phyloP scores from a whole-genome alignment of 2,888 invertebrate species.

The Eucriotettix oculatus region DNA sequence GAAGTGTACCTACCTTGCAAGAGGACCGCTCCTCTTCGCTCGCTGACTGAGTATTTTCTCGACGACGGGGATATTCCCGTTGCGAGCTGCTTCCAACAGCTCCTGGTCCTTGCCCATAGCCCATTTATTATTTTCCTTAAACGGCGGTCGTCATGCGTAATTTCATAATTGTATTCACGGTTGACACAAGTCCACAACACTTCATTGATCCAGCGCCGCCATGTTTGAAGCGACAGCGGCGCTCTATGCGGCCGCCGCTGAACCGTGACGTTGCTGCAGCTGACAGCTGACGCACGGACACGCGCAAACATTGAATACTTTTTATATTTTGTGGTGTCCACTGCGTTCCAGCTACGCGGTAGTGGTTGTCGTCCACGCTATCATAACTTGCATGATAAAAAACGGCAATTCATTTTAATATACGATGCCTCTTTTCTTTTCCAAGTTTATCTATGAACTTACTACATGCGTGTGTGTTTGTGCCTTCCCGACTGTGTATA shows the following conservation, averaged over 20 bases:
- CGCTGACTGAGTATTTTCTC: slow-evolving; percentile 81
- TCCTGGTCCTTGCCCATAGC: slow-evolving; percentile 93
- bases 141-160: slow-evolving; percentile 17
- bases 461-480: no score
- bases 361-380: no score
- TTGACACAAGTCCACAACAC: slow-evolving; percentile 39
- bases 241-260: background rate
- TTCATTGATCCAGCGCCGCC: slow-evolving; percentile 64
- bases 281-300: background rate
- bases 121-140: slow-evolving; percentile 26
- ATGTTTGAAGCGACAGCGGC: slow-evolving; percentile 32
- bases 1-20: slow-evolving; percentile 57
- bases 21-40: slow-evolving; percentile 82
- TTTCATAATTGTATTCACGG: slow-evolving; percentile 23
- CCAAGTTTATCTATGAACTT: no score
- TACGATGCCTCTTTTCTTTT: no score
- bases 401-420: no score
- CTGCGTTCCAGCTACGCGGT: no score
- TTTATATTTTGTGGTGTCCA: no score
- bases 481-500: no score
- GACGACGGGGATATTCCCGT: slow-evolving; percentile 73
- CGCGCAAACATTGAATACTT: background rate
- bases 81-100: slow-evolving; percentile 86
- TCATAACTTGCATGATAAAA: no score
- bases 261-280: background rate